These are phyloP conservation scores for Urocynchramus pylzowi DNA, from an alignment of 2,113 vertebrate genomes.

Conservation along the genomic window DNA sequence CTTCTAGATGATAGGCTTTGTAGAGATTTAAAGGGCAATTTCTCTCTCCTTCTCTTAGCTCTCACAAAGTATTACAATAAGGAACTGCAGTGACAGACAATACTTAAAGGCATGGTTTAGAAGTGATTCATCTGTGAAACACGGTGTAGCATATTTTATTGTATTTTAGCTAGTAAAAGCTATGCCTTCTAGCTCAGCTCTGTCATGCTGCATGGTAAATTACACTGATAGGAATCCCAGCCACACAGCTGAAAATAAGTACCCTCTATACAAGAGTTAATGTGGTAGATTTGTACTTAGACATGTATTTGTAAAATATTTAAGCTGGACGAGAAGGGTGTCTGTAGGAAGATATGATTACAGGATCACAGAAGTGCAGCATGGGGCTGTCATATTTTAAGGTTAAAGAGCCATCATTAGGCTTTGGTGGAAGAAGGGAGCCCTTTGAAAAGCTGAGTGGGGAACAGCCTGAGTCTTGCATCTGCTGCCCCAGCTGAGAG, in stretches of 20 bases:
- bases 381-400: neutral
- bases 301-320: constrained; percentile 67
- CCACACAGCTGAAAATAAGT: constrained; percentile 42
- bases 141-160: constrained; percentile 47
- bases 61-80: constrained; percentile 28
- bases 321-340: constrained; percentile 24
- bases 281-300: constrained; percentile 51
- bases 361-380: neutral
- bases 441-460: neutral
- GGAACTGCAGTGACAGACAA: constrained; percentile 37
- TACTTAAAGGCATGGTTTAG: constrained; percentile 51
- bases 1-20: constrained; percentile 38
- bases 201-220: constrained; percentile 42
- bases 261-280: constrained; percentile 35
- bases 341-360: constrained; percentile 25
- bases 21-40: constrained; percentile 58
- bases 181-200: constrained; percentile 18
- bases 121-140: constrained; percentile 52
- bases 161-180: constrained; percentile 47
- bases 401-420: neutral
- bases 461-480: neutral
- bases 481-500: neutral
- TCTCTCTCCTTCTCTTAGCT: constrained; percentile 32
- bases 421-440: neutral
- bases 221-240: constrained; percentile 41